Evolutionary conservation across 2,888 invertebrate species (phyloP), one percentile per base, ranked within the genome.

Genomic region (Zootermopsis nevadensis): DNA sequence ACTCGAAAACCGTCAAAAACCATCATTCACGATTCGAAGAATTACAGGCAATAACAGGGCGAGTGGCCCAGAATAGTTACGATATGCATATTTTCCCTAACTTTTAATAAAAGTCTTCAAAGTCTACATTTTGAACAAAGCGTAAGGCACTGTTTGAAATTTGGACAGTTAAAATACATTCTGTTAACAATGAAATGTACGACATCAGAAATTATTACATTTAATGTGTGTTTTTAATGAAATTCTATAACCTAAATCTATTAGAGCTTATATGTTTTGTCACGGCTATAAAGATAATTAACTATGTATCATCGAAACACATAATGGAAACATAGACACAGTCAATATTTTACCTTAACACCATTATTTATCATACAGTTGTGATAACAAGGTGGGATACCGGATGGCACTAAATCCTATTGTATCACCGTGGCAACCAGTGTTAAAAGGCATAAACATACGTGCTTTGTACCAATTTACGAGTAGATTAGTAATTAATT

Each of bases 401-500:
- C 3, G 8, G 22, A 69, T 69, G 1, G 31, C 33, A 69, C 69
- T 69, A 69, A 69, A 69, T 69, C 69, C 69, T 30, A 69, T 7
- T 69, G 30, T 66, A 31, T 1, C 31, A 27, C 3, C 7, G 31
- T 31, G 6, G 33, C 6, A 22, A 69, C 67, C 12, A 31, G 30
- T 6, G 67, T 27, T 31, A 27, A 67, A 31, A 27, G 69, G 31
- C 27, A 69, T 31, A 69, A 69, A 69, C 69, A 69, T 69, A 31
- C 19, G 31, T 69, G 69, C 22, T 67, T 31, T 69, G 69, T 33
- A 31, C 3, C 30, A 22, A 31, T 31, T n/a, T n/a, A n/a, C 33
- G 1, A 4, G 53, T 77, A 77, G 76, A 76, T 48, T 76, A 76
- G 38, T 27, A 42, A 76, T 76, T 42, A 19, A 35, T 27, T 42